phyloP scores from a whole-genome alignment of 2,113 vertebrate genomes.

The Otis tarda region DNA sequence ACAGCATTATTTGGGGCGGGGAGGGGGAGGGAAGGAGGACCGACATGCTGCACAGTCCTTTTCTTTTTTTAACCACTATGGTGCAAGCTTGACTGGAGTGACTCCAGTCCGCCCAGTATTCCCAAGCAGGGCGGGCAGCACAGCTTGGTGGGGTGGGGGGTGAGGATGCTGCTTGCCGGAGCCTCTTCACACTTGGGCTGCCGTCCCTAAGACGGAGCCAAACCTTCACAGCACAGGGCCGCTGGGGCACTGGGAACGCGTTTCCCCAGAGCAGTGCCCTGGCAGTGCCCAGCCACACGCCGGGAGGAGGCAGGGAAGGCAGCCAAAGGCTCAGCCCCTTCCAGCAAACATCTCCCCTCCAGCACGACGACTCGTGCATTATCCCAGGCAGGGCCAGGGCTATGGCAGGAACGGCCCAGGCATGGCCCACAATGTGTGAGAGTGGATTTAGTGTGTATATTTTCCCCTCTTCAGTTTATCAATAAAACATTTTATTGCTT shows the following conservation, averaged over 20 bases:
- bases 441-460: constrained; percentile 29
- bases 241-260: background rate
- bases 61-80: constrained; percentile 51
- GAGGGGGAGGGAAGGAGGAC: constrained; percentile 22
- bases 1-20: constrained; percentile 66
- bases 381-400: background rate
- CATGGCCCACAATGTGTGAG: background rate
- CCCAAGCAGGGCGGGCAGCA: background rate
- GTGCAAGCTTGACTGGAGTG: background rate
- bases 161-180: background rate
- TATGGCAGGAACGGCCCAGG: background rate
- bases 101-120: background rate
- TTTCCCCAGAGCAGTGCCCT: background rate
- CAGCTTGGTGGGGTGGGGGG: accelerated
- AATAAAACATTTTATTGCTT: constrained; percentile 93
- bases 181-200: background rate
- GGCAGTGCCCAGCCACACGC: background rate
- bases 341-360: background rate
- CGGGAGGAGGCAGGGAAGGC: background rate
- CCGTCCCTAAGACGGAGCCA: constrained; percentile 3
- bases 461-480: constrained; percentile 75
- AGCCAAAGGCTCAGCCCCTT: background rate
- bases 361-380: background rate
- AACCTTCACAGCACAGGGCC: constrained; percentile 1
- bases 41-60: background rate